phyloP scores from a whole-genome alignment of 2,797 vertebrate genomes.

The Borostomias antarcticus region DNA sequence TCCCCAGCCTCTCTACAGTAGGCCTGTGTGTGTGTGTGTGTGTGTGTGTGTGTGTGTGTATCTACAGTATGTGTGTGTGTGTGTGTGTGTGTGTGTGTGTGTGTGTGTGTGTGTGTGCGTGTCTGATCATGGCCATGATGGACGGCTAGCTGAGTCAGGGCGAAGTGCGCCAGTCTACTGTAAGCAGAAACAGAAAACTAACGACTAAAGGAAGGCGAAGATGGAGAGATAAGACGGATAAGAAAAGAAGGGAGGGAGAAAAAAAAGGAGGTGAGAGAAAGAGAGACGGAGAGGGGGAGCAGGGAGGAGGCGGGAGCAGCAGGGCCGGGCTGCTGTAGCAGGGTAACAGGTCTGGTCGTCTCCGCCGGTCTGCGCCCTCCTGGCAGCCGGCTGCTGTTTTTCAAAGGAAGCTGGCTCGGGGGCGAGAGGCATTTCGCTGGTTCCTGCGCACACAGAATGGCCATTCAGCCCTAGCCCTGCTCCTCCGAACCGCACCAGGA shows the following conservation, averaged over 20 bases:
- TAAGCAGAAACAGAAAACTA: conserved; percentile 12
- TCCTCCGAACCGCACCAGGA: conserved; percentile 58
- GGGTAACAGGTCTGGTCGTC: too few species aligned
- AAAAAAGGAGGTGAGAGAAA: conserved; percentile 27
- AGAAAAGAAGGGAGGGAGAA: not conserved
- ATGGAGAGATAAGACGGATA: conserved; percentile 13
- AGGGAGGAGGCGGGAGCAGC: too few species aligned
- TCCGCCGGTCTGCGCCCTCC: conserved; percentile 32
- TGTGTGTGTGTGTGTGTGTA: too few species aligned
- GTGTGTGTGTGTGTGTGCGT: too few species aligned
- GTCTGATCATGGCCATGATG: not conserved
- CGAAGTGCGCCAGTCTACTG: conserved; percentile 24
- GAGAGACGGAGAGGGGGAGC: conserved; percentile 1
- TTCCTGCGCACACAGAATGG: conserved; percentile 71
- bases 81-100: too few species aligned
- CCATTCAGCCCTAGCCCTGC: conserved; percentile 67
- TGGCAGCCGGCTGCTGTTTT: conserved; percentile 70
- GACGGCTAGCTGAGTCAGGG: conserved; percentile 1
- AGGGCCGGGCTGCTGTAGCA: not conserved
- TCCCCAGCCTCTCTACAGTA: too few species aligned
- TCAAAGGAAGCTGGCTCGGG: conserved; percentile 74
- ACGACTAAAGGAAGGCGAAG: conserved; percentile 45
- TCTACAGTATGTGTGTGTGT: too few species aligned
- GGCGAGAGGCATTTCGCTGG: conserved; percentile 57
- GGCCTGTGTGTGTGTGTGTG: too few species aligned